Evolutionary conservation across 2,888 invertebrate species (phyloP), one percentile per base, ranked within the genome.

Genomic region (Cerastis rubricosa): DNA sequence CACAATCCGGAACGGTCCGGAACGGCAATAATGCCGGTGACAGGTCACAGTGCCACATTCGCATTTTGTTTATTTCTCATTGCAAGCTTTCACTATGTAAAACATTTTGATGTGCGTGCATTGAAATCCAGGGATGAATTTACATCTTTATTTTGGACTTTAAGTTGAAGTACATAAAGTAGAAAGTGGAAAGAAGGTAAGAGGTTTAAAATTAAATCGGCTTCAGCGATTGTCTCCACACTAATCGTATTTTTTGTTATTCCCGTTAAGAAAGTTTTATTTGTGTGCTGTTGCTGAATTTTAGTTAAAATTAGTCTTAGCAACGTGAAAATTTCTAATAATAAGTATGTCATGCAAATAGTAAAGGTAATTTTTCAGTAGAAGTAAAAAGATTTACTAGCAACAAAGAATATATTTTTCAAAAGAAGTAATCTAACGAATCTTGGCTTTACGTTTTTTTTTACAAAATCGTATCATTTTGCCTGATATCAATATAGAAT

Each of bases 231-330:
- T 92, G 92, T 92, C 91, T 93, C 92, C 87, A 85, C 81, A 90
- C 89, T 93, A 93, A 94, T 94, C 94, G 93, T 94, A 93, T 94
- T 93, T 91, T 91, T 92, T 92, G 90, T 87, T 89, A 89, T 89
- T 92, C 90, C 84, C 88, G 89, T 90, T 90, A 89, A 66, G 85
- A 87, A 78, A 81, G 78, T 85, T 86, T 84, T 86, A 82, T 85
- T 29, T 90, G 83, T 71, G 80, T 72, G 67, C 79, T 67, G 45
- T 81, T 76, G 51, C 29, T 72, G 68, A 70, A 84, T 85, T 71
- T 40, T 65, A 68, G 25, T 29, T 76, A 64, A 74, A 68, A 54
- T 59, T 80, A 66, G 51, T 47, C 45, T 66, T 64, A 71, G 71
- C 80, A 43, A 71, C 43, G 2, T 43, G 47, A 19, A 64, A 9